Conservation (phyloP, 2,888 invertebrate species). For the Flexamia atlantica region DNA sequence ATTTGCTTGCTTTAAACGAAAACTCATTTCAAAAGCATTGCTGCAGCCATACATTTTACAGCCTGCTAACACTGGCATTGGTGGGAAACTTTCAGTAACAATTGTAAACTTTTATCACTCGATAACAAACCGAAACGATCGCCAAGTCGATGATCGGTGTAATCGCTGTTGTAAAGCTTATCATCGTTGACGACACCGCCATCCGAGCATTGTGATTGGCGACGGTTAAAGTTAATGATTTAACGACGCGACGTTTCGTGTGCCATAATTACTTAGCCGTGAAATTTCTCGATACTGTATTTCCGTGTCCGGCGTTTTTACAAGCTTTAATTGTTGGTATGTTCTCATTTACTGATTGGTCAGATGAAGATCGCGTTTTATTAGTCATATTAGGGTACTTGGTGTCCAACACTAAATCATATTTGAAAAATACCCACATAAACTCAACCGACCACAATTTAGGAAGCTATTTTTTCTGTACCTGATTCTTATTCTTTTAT, state of each 20-base stretch:
- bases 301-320: no score
- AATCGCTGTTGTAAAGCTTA: not conserved
- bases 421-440: no score
- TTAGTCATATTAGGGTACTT: no score
- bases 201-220: not conserved
- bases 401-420: no score
- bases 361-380: no score
- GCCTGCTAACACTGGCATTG: not conserved
- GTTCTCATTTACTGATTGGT: no score
- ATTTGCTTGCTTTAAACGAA: not conserved
- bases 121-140: not conserved
- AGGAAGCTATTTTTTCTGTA: no score
- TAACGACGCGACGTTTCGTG: not conserved
- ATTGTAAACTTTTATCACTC: constrained; percentile 10
- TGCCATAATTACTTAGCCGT: no score
- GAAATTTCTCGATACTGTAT: no score
- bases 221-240: not conserved
- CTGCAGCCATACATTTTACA: not conserved
- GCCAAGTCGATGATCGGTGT: not conserved
- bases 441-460: no score
- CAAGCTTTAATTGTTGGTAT: no score
- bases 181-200: not conserved
- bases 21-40: not conserved
- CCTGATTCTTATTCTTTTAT: no score
- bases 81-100: not conserved